Percentiles rank a stretch among this genome's conserved stretches.
These are phyloP conservation scores for Danionella dracula DNA, from an alignment of 2,797 vertebrate species.

Conservation along the genomic window DNA sequence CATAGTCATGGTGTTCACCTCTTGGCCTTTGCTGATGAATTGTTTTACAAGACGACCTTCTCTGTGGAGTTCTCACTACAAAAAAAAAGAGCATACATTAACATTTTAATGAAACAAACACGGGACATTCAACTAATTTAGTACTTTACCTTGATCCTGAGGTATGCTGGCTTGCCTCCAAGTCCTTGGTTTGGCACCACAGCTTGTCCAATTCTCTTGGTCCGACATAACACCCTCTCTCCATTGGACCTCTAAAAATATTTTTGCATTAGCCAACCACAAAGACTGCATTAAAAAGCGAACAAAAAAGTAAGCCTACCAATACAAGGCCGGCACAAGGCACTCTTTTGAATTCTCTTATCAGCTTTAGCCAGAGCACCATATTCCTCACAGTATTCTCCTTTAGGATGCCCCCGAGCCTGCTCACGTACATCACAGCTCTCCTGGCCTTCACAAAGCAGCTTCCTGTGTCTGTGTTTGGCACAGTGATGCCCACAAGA, in stretches of 20 bases:
- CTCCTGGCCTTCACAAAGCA: conserved; percentile 15
- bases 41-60: conserved; percentile 43
- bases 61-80: conserved; percentile 33
- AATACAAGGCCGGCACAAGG: conserved; percentile 26
- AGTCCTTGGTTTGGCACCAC: conserved; percentile 38
- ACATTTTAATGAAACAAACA: neutral
- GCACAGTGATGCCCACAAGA: conserved; percentile 16
- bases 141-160: conserved; percentile 44
- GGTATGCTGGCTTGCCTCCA: conserved; percentile 28
- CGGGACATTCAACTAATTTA: no score
- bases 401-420: conserved; percentile 18
- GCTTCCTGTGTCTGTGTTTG: conserved; percentile 25
- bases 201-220: conserved; percentile 44
- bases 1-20: conserved; percentile 44
- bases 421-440: conserved; percentile 8
- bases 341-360: conserved; percentile 26
- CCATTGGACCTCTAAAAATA: conserved; percentile 30
- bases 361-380: conserved; percentile 34
- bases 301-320: neutral
- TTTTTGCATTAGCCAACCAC: neutral
- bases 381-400: conserved; percentile 37
- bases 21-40: conserved; percentile 45
- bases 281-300: neutral
- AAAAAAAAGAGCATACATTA: neutral
- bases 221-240: conserved; percentile 28